Evolutionary conservation across 2,113 vertebrate genomes (phyloP), one percentile per base, ranked within the genome.

Genomic region (Enhydra lutris): DNA sequence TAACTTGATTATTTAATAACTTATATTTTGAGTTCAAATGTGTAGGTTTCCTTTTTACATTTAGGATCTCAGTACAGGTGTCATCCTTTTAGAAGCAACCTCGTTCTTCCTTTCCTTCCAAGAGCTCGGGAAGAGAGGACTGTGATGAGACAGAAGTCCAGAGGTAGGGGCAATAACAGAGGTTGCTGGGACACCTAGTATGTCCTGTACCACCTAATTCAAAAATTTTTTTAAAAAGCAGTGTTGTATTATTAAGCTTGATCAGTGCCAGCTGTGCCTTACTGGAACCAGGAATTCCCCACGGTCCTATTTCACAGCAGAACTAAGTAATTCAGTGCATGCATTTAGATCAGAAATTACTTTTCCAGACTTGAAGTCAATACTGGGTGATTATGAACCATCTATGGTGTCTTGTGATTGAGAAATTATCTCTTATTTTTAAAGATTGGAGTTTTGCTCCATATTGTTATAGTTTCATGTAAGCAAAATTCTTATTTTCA

Each of bases 21-120:
- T 84, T 95, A 65, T 96, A 42, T 95, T 83, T 94, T 96, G 80
- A 94, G 47, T 95, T 96, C 80, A 89, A 57, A 91, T 90, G 47
- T 80, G 15, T 95, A 85, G 83, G 14, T 81, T 94, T 97, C 47
- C 76, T 98, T 96, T 97, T 96, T 96, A 93, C 84, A 89, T 98
- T 98, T 98, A 99, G 99, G 99, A 63, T 97, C 99, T 99, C 99
- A 99, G 98, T 99, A 99, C 99, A 99, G 98, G 96, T 99, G 99
- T 98, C 99, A 99, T 98, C 99, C 99, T 29, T 99, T 99, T 99
- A 99, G 99, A 98, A 99, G 99, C 98, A 99, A 99, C 96, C 97
- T 98, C 98, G 98, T 99, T 96, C 98, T 99, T 97, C 99, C 99
- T 88, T 99, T 99, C 98, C 99, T 99, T 94, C 99, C 99, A 95